These are phyloP conservation scores for Hylaea fasciaria DNA, from an alignment of 2,888 invertebrate species.

Conservation along the genomic window DNA sequence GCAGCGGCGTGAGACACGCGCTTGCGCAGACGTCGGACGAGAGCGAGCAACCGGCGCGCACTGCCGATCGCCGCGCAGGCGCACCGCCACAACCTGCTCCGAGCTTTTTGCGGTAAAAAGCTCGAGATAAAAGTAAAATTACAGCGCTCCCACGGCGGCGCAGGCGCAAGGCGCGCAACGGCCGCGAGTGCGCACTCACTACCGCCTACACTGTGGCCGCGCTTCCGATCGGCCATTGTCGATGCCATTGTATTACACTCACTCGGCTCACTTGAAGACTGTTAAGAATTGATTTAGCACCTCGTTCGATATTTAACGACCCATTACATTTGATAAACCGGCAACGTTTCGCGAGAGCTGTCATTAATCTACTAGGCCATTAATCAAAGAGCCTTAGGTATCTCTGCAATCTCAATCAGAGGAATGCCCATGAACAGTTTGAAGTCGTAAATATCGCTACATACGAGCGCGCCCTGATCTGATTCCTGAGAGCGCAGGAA, in stretches of 20 bases:
- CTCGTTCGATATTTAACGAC: constrained; percentile 10
- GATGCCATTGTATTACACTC: constrained; percentile 13
- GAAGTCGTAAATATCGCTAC: neutral
- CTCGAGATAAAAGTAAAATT: constrained; percentile 69
- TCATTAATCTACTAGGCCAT: constrained; percentile 18
- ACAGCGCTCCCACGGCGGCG: constrained; percentile 68
- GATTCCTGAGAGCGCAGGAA: constrained; percentile 3
- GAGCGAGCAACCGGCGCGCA: constrained; percentile 64
- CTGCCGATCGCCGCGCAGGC: constrained; percentile 51
- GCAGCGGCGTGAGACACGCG: constrained; percentile 32
- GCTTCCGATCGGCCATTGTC: constrained; percentile 13
- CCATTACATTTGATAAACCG: constrained; percentile 15
- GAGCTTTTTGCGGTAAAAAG: constrained; percentile 77
- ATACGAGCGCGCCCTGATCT: neutral
- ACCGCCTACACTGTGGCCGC: constrained; percentile 6
- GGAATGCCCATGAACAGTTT: neutral
- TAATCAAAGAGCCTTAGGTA: constrained; percentile 6
- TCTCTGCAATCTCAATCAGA: neutral
- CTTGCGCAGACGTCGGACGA: constrained; percentile 53
- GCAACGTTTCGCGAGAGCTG: constrained; percentile 9
- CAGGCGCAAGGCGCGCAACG: constrained; percentile 17
- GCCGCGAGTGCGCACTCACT: constrained; percentile 17
- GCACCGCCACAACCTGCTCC: constrained; percentile 62
- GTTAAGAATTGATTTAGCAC: constrained; percentile 23
- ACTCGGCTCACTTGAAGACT: neutral